These are phyloP conservation scores for Pelvicachromis taeniatus DNA, from an alignment of 2,113 vertebrate species.

Conservation along the genomic window DNA sequence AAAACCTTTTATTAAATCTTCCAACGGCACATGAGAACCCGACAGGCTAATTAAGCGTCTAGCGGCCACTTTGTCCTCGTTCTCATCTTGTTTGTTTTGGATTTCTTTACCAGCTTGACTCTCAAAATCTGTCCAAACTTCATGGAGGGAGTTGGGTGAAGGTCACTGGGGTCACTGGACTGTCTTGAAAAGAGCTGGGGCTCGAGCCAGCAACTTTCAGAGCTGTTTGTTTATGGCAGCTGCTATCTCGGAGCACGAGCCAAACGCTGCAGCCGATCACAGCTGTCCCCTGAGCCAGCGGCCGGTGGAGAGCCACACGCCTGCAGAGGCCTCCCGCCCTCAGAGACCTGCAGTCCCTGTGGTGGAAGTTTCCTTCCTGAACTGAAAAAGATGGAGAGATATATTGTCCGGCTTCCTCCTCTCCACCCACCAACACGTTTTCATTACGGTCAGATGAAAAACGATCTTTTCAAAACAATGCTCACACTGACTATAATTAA, in stretches of 20 bases:
- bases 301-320: conserved; percentile 36
- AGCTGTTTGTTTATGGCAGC: conserved; percentile 72
- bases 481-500: conserved; percentile 56
- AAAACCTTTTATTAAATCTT: neutral
- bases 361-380: conserved; percentile 23
- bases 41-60: neutral
- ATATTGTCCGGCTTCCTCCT: neutral
- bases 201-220: conserved; percentile 58
- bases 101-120: conserved; percentile 4
- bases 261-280: conserved; percentile 49
- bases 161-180: conserved; percentile 7
- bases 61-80: neutral
- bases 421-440: conserved; percentile 6
- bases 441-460: conserved; percentile 49
- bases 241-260: conserved; percentile 54
- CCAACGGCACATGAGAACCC: neutral
- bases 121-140: conserved; percentile 13
- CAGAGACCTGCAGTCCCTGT: conserved; percentile 24
- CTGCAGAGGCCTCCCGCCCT: conserved; percentile 13
- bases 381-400: neutral
- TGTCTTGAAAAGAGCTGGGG: conserved; percentile 48
- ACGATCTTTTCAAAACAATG: conserved; percentile 51
- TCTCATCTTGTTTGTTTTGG: neutral
- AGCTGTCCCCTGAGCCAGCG: conserved; percentile 51
- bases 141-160: conserved; percentile 27